A percentile compares a stretch with the other conserved stretches of the same genome.
Conservation (phyloP, 2,113 vertebrate species). For the Camelus dromedarius region DNA sequence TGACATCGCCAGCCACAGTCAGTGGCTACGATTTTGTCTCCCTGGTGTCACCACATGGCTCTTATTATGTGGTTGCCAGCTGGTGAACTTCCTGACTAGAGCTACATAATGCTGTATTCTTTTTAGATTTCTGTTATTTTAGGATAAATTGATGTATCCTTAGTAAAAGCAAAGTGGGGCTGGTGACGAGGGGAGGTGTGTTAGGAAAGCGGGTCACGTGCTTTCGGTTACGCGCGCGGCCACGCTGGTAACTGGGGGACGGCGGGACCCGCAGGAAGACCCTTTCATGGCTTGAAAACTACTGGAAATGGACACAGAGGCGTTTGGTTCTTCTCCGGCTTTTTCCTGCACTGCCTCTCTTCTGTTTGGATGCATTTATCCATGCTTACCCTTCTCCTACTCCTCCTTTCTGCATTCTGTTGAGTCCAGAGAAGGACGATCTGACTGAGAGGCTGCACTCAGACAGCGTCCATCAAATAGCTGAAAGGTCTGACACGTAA, state of each 20-base stretch:
- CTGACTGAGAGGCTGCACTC: no score
- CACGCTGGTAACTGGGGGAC: rapidly evolving
- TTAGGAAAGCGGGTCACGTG: neutral
- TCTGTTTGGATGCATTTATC: neutral
- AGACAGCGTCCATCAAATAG: no score
- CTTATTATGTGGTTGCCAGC: neutral
- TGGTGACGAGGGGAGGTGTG: no score
- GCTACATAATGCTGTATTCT: neutral
- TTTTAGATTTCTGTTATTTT: neutral
- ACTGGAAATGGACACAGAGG: neutral
- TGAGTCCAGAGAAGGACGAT: neutral
- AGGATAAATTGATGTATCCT: neutral
- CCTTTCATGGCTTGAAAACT: no score
- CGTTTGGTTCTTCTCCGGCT: neutral
- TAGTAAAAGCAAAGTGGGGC: neutral
- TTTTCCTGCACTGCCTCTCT: neutral
- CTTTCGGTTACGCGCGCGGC: neutral
- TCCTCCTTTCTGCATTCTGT: neutral
- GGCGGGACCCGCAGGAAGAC: rapidly evolving
- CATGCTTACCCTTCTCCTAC: neutral
- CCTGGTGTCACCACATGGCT: neutral
- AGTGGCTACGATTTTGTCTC: neutral
- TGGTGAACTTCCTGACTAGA: neutral
- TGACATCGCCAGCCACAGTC: rapidly evolving
- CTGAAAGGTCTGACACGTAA: no score